These are phyloP conservation scores for Mobula hypostoma DNA, from an alignment of 2,113 vertebrate species.

Conservation along the genomic window DNA sequence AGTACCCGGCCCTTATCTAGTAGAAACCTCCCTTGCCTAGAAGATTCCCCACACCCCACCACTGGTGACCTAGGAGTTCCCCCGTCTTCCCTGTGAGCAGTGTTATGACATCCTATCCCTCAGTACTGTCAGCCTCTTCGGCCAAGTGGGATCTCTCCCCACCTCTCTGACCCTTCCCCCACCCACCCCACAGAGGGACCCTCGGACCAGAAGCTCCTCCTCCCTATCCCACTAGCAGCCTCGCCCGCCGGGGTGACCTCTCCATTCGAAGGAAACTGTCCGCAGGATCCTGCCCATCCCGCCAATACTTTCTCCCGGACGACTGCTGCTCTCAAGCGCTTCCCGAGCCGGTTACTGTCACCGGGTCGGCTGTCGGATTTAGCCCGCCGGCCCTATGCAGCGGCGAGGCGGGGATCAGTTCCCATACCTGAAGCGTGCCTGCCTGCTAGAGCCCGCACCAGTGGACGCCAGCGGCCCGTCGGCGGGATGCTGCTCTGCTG, in stretches of 20 bases:
- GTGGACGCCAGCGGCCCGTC: slow-evolving; percentile 48
- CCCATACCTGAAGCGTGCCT: slow-evolving; percentile 72
- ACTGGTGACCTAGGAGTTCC: no score
- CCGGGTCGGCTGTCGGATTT: no score
- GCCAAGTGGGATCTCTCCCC: neutral
- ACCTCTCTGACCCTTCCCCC: neutral
- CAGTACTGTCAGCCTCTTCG: neutral
- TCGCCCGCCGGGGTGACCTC: neutral
- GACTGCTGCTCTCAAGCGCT: neutral
- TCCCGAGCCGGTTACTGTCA: neutral
- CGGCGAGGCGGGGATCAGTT: neutral
- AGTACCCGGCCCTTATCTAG: no score
- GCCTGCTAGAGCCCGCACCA: slow-evolving; percentile 53
- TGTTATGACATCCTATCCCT: neutral
- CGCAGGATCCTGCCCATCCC: no score
- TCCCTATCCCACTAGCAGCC: neutral
- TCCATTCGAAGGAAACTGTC: neutral
- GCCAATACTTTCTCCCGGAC: no score
- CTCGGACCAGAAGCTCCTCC: neutral
- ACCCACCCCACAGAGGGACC: neutral
- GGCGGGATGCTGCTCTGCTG: slow-evolving; percentile 50
- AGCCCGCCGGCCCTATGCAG: neutral
- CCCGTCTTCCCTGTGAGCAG: no score
- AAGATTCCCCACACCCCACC: no score
- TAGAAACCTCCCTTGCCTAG: no score